phyloP scores from a whole-genome alignment of 2,113 vertebrate species.

The Chauna torquata region DNA sequence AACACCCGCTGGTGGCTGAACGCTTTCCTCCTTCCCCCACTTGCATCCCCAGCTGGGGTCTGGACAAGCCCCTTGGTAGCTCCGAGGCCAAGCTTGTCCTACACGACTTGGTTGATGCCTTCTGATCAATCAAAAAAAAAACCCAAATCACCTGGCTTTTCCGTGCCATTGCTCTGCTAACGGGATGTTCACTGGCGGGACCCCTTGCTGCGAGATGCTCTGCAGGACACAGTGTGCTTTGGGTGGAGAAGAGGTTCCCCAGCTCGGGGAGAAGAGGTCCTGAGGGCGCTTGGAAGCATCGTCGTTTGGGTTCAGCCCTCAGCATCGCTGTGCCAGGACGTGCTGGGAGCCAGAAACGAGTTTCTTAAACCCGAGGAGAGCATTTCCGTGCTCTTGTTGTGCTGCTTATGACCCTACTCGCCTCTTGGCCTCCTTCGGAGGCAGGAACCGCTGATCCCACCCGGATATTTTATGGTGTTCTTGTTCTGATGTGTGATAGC shows the following conservation, averaged over 20 bases:
- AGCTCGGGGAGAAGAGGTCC: background rate
- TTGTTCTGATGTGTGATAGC: background rate
- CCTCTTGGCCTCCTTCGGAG: background rate
- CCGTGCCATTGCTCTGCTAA: rapidly evolving
- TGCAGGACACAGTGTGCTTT: background rate
- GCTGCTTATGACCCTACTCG: background rate
- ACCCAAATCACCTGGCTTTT: rapidly evolving
- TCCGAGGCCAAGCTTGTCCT: background rate
- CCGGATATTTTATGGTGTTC: background rate
- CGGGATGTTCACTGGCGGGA: background rate
- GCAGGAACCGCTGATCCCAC: background rate
- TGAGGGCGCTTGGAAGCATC: background rate
- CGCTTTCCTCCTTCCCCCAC: background rate
- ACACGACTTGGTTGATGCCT: background rate
- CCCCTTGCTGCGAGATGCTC: background rate
- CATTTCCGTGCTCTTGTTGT: background rate
- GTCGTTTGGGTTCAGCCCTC: background rate
- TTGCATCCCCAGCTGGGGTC: background rate
- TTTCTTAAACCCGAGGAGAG: background rate
- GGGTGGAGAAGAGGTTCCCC: background rate
- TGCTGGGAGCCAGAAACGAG: background rate
- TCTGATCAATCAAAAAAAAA: background rate
- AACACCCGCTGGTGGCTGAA: background rate
- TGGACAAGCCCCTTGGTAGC: background rate
- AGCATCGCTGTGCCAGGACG: background rate